Evolutionary conservation across 2,797 vertebrate genomes (phyloP).

Genomic region (Lophotriccus pileatus): DNA sequence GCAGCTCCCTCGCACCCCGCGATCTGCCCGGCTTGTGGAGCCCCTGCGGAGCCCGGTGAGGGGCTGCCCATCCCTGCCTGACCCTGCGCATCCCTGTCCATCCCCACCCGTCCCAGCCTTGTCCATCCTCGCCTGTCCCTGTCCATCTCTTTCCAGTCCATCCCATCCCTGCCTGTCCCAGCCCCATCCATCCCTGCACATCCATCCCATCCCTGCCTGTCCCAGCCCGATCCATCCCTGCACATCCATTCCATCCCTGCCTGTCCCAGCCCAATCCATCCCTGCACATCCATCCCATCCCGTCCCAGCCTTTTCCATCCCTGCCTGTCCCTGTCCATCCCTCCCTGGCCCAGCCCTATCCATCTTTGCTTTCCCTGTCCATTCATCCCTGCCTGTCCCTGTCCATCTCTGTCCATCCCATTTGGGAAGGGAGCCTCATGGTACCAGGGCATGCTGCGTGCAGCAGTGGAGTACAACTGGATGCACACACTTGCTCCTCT

Average conservation of each 20-base stretch:
- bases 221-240: background rate
- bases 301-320: background rate
- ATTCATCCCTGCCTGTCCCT: no score
- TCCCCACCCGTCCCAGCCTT: background rate
- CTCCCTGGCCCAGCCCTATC: background rate
- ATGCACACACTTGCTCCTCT: accelerated
- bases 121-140: background rate
- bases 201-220: no score
- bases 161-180: background rate
- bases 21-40: background rate
- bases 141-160: no score
- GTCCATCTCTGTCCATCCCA: no score
- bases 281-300: no score
- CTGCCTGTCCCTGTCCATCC: no score
- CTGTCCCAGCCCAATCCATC: no score
- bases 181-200: no score
- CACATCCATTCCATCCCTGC: no score
- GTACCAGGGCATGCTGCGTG: background rate
- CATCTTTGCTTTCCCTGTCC: no score
- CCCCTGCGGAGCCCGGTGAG: background rate
- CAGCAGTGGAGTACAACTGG: accelerated
- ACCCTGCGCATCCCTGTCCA: background rate
- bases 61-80: background rate
- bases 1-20: background rate
- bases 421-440: background rate